Percentiles rank a stretch among this genome's conserved stretches.
These are phyloP conservation scores for Sebastolobus alascanus DNA, from an alignment of 2,797 vertebrate genomes.

Conservation along the genomic window DNA sequence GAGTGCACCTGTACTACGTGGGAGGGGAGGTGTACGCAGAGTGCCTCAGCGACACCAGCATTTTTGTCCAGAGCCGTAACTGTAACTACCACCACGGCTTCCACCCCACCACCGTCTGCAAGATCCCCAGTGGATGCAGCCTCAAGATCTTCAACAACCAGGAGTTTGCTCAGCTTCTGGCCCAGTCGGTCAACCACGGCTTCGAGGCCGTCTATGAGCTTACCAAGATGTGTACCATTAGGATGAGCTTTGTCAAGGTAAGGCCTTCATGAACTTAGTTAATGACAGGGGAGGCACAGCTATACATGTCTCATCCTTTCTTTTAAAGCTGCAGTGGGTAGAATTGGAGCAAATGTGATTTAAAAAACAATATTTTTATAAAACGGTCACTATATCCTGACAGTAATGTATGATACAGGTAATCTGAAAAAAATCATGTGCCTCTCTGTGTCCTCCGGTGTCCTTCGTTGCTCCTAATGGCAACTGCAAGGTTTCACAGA, in stretches of 20 bases:
- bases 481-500: fast-evolving
- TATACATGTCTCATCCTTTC: neutral
- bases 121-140: conserved; percentile 97
- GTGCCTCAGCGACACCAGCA: conserved; percentile 97
- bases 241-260: conserved; percentile 98
- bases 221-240: conserved; percentile 98
- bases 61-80: conserved; percentile 98
- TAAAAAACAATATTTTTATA: no score
- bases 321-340: neutral
- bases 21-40: conserved; percentile 97
- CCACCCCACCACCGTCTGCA: conserved; percentile 97
- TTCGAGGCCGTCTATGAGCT: conserved; percentile 98
- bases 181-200: conserved; percentile 97
- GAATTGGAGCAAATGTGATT: no score
- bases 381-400: no score
- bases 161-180: conserved; percentile 95
- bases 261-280: neutral
- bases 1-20: conserved; percentile 96
- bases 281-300: neutral
- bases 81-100: conserved; percentile 98
- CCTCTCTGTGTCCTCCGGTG: no score
- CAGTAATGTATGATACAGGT: fast-evolving
- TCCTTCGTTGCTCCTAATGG: no score
- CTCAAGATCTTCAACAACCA: conserved; percentile 99
- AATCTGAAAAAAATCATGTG: no score